Evolutionary conservation across 2,888 invertebrate genomes (phyloP).

Genomic region (Griposia aprilina): DNA sequence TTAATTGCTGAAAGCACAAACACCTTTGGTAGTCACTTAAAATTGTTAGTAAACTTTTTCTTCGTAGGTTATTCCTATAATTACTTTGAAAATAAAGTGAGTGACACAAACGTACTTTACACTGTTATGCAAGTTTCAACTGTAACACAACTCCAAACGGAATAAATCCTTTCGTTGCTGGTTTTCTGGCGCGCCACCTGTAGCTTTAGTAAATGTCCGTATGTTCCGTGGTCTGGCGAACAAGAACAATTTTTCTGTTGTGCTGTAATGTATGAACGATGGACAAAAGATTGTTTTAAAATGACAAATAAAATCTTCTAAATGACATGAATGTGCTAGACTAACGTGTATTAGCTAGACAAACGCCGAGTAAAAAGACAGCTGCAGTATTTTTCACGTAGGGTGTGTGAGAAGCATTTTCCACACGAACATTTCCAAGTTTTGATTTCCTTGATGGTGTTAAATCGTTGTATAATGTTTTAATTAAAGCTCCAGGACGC

Average conservation of each 20-base stretch:
- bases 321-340: conserved; percentile 17
- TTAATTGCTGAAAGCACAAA: conserved; percentile 1
- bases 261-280: conserved; percentile 53
- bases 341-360: too few species aligned
- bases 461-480: not conserved
- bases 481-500: not conserved
- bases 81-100: conserved; percentile 35
- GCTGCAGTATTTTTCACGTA: conserved; percentile 36
- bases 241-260: conserved; percentile 29
- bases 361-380: not conserved
- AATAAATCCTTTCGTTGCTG: conserved; percentile 47
- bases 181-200: conserved; percentile 44
- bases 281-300: conserved; percentile 34
- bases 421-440: not conserved
- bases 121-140: conserved; percentile 43
- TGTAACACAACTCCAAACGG: conserved; percentile 47
- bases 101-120: conserved; percentile 53
- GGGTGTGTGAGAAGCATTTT: not conserved
- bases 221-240: conserved; percentile 25
- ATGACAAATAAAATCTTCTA: conserved; percentile 25
- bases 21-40: conserved; percentile 1
- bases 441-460: not conserved
- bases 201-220: conserved; percentile 38
- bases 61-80: conserved; percentile 25
- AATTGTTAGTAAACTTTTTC: conserved; percentile 29